phyloP scores from a whole-genome alignment of 2,888 invertebrate genomes.

The Incurvaria masculella region DNA sequence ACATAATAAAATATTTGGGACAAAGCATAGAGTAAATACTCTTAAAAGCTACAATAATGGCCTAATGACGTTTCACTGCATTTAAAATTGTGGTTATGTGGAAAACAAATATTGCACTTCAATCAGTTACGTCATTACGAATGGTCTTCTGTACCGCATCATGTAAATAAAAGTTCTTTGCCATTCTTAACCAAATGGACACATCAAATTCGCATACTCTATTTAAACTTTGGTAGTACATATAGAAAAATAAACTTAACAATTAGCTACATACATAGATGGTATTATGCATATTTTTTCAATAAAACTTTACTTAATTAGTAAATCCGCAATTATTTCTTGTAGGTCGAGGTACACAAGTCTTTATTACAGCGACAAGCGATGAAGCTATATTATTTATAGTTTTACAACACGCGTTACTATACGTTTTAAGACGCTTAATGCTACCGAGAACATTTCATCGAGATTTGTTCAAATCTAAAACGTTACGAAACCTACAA shows the following conservation, averaged over 20 bases:
- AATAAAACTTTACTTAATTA: not conserved
- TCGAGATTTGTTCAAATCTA: not conserved
- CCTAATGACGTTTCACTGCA: not conserved
- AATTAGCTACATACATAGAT: conserved; percentile 4
- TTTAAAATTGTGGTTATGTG: not conserved
- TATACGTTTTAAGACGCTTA: not conserved
- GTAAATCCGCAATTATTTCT: not conserved
- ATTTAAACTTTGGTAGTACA: conserved; percentile 19
- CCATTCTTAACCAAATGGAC: not conserved
- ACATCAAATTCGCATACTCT: not conserved
- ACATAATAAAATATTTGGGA: not conserved
- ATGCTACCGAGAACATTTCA: not conserved
- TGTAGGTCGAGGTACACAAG: not conserved
- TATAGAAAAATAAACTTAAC: conserved; percentile 23
- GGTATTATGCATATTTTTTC: not conserved
- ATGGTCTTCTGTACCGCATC: too few relatives aligned
- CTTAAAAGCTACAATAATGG: not conserved
- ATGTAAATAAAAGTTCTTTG: too few relatives aligned
- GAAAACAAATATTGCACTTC: not conserved
- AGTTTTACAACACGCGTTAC: not conserved
- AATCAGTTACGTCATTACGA: too few relatives aligned
- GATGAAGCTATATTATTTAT: not conserved
- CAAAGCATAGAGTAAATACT: not conserved
- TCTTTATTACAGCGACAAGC: not conserved
- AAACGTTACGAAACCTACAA: not conserved